phyloP scores from a whole-genome alignment of 2,888 invertebrate species.

The Drosophila vallismaia region DNA sequence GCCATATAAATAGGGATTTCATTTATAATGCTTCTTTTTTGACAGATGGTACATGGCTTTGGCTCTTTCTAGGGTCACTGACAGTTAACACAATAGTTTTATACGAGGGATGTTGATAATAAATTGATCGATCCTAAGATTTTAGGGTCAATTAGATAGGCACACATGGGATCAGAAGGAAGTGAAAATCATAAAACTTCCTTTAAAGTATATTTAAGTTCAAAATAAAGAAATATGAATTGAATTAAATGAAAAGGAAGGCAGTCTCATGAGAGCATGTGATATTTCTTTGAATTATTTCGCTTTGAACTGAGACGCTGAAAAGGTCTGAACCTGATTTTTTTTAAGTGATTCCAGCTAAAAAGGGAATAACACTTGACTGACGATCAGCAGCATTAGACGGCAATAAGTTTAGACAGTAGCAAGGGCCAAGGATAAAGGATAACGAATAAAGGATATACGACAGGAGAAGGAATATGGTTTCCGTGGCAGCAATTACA shows the following conservation, averaged over 20 bases:
- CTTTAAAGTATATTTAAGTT: not conserved
- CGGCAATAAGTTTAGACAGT: slow-evolving; percentile 18
- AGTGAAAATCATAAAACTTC: slow-evolving; percentile 5
- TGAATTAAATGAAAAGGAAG: not conserved
- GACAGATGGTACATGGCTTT: slow-evolving; percentile 39
- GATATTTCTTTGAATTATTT: slow-evolving; percentile 2
- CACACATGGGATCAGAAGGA: slow-evolving; percentile 1
- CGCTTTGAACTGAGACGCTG: not conserved
- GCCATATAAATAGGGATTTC: slow-evolving; percentile 67
- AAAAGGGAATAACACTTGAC: slow-evolving; percentile 12
- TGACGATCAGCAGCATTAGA: slow-evolving; percentile 31
- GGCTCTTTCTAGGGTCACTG: not conserved
- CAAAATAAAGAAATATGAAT: not conserved
- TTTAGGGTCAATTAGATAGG: slow-evolving; percentile 55
- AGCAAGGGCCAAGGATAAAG: slow-evolving; percentile 57
- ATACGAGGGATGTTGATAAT: slow-evolving; percentile 53
- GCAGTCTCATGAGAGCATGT: not conserved
- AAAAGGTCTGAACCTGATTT: not conserved
- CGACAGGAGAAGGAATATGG: slow-evolving; percentile 29
- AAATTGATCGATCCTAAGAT: slow-evolving; percentile 49
- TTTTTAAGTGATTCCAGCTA: slow-evolving; percentile 8
- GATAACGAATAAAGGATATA: slow-evolving; percentile 2
- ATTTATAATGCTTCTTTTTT: slow-evolving; percentile 2
- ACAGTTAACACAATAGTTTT: slow-evolving; percentile 55
- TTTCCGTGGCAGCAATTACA: slow-evolving; percentile 68